Evolutionary conservation across 2,888 invertebrate genomes (phyloP), one percentile per base, ranked within the genome.

Genomic region (Eudemis profundana): DNA sequence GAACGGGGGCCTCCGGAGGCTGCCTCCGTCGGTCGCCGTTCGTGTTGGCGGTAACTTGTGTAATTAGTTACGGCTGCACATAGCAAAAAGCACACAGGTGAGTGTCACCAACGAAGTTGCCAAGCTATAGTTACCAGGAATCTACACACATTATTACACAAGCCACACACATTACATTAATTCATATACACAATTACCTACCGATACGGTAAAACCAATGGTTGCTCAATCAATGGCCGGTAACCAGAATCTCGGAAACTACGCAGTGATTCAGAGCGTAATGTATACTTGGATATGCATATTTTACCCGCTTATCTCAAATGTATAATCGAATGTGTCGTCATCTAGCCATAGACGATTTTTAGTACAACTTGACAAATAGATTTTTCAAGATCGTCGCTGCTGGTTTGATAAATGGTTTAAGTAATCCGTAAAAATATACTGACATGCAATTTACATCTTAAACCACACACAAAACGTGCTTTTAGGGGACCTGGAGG

Each of bases 221-320:
- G n/a, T 56, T 56, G 29, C 56, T 44, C 56, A 56, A 56, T 44
- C n/a, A n/a, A n/a, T n/a, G n/a, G n/a, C n/a, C n/a, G n/a, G 42
- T 56, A 7, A 17, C 27, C 54, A 27, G 27, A n/a, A 23, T 40
- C 56, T 29, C 56, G 56, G 56, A 44, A 56, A 56, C 29, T 17
- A 42, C 56, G 29, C 4, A 12, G 42, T 56, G 56, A 56, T 42
- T 56, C 56, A 56, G 40, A 2, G n/a, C 4, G 23, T 53, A 42
- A 42, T 56, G 56, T 56, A 56, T 56, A 56, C 42, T 56, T 56
- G 40, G n/a, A 53, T 23, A 56, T 44, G 56, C 42, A 56, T 56
- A 56, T 44, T 44, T 56, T 56, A 56, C 29, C 23, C 17, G 27
- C 29, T 56, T 56, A 56, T 56, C 56, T 56, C 56, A 17, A 56